Evolutionary conservation across 2,797 vertebrate species (phyloP), one percentile per base, ranked within the genome.

Genomic region (Anniella stebbinsi): DNA sequence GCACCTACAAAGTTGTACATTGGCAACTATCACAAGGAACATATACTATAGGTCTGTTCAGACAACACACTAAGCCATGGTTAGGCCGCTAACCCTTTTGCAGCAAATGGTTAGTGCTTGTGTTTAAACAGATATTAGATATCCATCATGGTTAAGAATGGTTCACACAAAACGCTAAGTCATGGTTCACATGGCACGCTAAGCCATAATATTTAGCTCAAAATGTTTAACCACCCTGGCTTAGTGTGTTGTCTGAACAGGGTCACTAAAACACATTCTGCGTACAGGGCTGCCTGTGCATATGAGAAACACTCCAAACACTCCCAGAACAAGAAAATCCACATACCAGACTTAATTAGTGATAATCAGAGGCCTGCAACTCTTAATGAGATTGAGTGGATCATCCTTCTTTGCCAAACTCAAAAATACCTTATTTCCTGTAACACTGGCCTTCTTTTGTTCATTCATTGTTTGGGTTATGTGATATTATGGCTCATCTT

Each of bases 341-440:
- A 63, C 88, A 89, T 89, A 72, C 84, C 77, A 80, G 48, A 80
- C 66, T 86, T 89, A 89, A 80, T 89, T 33, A 78, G 73, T 78
- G 38, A 48, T 78, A 57, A 45, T 87, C 63, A 78, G 76, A 87
- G 30, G 57, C 41, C 57, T 33, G 15, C 21, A 30, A 87, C 38
- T n/a, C 28, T 77, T 63, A 66, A n/a, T n/a, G 17, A 86, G 51
- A 60, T 15, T 13, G 30, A 30, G 12, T 10, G 23, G 21, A 63
- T 67, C 10, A 45, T 73, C 51, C 73, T 4, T 45, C 69, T 80
- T 48, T 36, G 30, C 38, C 36, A 72, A 51, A 70, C 33, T 76
- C 80, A 33, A 25, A 88, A 48, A 17, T 18, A 73, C 13, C 10
- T 38, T 41, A 2, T 51, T 36, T 41, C 11, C 21, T 66, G n/a